These are phyloP conservation scores for Morbakka virulenta DNA, from an alignment of 30 jellyfish, hydroid and myxozoan genomes.

Conservation along the genomic window DNA sequence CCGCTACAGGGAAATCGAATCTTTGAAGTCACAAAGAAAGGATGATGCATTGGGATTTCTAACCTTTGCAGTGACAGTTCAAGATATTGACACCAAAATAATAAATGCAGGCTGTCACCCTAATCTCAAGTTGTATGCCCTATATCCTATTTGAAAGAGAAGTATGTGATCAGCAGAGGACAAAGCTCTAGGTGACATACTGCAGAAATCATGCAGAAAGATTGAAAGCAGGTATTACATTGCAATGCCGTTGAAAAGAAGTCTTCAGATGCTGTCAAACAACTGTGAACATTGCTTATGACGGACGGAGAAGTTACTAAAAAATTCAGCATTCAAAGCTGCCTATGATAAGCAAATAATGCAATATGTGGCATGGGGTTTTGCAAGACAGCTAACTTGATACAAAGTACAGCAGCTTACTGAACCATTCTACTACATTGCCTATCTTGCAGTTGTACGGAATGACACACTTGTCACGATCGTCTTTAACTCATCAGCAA, in stretches of 20 bases:
- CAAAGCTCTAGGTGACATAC: background rate
- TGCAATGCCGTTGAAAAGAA: constrained; percentile 20
- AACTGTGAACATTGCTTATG: background rate
- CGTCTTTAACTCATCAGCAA: background rate
- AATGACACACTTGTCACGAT: background rate
- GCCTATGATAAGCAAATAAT: background rate
- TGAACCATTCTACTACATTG: constrained; percentile 5
- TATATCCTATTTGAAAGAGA: constrained; percentile 16
- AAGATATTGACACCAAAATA: no score
- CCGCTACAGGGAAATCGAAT: no score
- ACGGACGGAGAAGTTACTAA: background rate
- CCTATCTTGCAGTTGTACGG: constrained; percentile 18
- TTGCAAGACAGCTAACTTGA: background rate
- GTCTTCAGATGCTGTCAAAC: constrained; percentile 9
- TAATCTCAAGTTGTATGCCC: no score
- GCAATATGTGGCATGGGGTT: background rate
- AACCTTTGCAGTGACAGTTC: no score
- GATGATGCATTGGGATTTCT: no score
- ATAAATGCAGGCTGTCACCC: no score
- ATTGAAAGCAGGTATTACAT: background rate
- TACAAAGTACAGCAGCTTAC: background rate
- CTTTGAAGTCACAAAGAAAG: no score
- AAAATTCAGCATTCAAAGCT: background rate
- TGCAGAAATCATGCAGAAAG: background rate
- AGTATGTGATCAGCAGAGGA: constrained; percentile 22